Evolutionary conservation across 1,140 invertebrate species (phyloP).

Genomic region (Rhagoletis zephyria): DNA sequence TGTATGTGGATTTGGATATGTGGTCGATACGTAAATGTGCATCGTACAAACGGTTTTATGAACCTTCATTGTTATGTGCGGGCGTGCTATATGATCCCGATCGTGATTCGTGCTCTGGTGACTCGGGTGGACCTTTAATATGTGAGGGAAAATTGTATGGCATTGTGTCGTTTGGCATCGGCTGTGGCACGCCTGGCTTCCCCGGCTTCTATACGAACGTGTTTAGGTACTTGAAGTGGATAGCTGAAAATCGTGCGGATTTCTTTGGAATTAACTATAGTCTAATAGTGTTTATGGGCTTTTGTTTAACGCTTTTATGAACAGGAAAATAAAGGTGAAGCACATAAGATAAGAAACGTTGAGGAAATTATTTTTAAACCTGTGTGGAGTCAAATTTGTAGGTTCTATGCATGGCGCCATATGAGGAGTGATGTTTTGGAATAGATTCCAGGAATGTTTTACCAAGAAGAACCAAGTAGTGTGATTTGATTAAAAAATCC

Average conservation of each 20-base stretch:
- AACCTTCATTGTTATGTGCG: constrained; percentile 61
- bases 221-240: constrained; percentile 75
- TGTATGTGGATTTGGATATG: constrained; percentile 11
- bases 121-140: constrained; percentile 66
- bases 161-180: constrained; percentile 80
- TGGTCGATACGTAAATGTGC: not conserved
- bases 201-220: constrained; percentile 85
- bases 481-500: no score
- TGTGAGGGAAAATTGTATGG: constrained; percentile 73
- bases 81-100: constrained; percentile 56
- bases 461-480: no score
- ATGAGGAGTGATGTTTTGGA: no score
- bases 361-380: no score
- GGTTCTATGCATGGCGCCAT: no score
- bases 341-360: no score
- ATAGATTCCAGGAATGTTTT: no score
- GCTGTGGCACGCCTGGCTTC: constrained; percentile 78
- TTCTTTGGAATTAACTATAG: no score
- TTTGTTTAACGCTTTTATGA: not conserved
- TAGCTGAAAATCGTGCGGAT: constrained; percentile 56
- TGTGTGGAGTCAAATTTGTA: no score
- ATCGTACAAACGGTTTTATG: not conserved
- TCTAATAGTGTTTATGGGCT: not conserved
- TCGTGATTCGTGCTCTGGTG: constrained; percentile 65
- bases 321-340: no score